Percentiles rank a stretch among this genome's conserved stretches.
Conservation (phyloP, 1,140 invertebrate genomes). For the Phocides pigmalion region DNA sequence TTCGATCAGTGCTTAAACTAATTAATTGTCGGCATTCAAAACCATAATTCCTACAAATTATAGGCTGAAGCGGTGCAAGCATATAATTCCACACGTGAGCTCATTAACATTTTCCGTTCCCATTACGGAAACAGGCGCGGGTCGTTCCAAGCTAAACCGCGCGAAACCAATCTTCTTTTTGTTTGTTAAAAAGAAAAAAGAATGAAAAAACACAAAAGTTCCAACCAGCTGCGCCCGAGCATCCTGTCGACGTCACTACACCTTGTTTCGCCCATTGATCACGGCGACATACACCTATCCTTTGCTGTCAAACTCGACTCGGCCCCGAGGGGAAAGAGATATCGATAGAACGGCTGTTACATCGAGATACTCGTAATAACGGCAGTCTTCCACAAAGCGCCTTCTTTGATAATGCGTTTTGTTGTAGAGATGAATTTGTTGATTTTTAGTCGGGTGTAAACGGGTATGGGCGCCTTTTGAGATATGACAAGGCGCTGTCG, state of each 20-base stretch:
- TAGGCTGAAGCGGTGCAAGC: constrained; percentile 44
- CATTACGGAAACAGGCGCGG: constrained; percentile 74
- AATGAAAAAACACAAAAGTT: constrained; percentile 74
- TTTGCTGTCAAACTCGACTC: constrained; percentile 43
- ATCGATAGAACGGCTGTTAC: constrained; percentile 46
- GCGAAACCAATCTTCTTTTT: constrained; percentile 78
- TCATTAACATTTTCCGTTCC: constrained; percentile 80
- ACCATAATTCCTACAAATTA: constrained; percentile 66
- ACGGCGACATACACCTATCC: constrained; percentile 54
- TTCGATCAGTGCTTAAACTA: constrained; percentile 41
- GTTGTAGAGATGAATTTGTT: constrained; percentile 56
- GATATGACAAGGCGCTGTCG: constrained; percentile 42
- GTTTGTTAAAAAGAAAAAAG: constrained; percentile 60
- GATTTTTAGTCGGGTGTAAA: constrained; percentile 62
- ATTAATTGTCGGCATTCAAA: constrained; percentile 62
- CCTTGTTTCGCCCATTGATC: constrained; percentile 68
- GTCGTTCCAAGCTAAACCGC: constrained; percentile 69
- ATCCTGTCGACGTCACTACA: constrained; percentile 77
- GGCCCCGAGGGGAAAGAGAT: constrained; percentile 51
- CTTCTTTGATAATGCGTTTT: constrained; percentile 68
- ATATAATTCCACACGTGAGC: constrained; percentile 70
- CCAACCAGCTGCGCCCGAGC: constrained; percentile 79
- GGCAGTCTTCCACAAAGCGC: constrained; percentile 72
- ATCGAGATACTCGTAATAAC: constrained; percentile 61
- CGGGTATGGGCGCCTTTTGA: constrained; percentile 37